Base-by-base conservation (phyloP, 2,797 vertebrate species). In the Danio choprae region DNA sequence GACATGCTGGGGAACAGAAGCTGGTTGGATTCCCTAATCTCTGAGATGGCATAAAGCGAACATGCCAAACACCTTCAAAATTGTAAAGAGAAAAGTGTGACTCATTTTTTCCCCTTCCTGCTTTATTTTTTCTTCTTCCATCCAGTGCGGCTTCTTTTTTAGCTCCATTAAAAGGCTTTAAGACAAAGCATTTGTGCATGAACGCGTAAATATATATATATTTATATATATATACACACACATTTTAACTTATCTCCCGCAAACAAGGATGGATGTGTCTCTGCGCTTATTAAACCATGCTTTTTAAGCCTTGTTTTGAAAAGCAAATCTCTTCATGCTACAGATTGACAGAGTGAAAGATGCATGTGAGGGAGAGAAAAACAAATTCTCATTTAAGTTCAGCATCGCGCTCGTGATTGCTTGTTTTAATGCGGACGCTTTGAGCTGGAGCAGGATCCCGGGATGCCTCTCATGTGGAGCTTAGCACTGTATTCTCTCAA, bases 251-350 rank as follows among this genome's bases (percentile, higher is more conserved):
- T 94, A 94, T 94, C 93, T 94, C 91, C 87, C 81, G 85, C 84
- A 91, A 94, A 93, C 93, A 94, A 93, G 92, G 91, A 92, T 91
- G 92, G 91, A 92, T 90, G 92, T 89, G 93, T 92, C 92, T 92
- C 89, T 69, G 90, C 46, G 90, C 91, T 94, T 94, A 94, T 94
- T 94, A 94, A 93, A 93, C 91, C 90, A 84, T 84, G 91, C 90
- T 93, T 93, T 81, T 92, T 92, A 38, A 76, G 72, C 63, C 67
- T 85, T 64, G 62, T 77, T 83, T 92, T 89, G 88, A 87, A 89
- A 90, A 91, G 90, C 88, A 90, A 92, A 93, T 91, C 90, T 87
- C 87, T 92, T 94, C 91, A 90, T 85, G 91, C 87, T 85, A 55
- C 87, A 92, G 92, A 94, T 92, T 93, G 92, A 93, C 92, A 91